These are phyloP conservation scores for Chromobotia macracanthus DNA, from an alignment of 2,797 vertebrate species.

Conservation along the genomic window DNA sequence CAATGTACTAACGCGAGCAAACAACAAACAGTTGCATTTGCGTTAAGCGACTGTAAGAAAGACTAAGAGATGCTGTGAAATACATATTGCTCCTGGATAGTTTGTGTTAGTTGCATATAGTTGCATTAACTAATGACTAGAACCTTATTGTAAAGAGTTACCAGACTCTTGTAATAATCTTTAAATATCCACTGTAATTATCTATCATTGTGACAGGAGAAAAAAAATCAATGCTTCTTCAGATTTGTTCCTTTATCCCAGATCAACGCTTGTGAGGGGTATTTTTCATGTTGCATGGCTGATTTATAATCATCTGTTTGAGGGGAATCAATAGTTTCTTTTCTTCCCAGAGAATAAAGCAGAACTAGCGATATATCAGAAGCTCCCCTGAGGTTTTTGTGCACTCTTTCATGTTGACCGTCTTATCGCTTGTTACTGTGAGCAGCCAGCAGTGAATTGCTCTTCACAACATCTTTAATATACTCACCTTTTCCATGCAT, in stretches of 20 bases:
- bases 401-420: slow-evolving; percentile 6
- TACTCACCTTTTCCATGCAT: background rate
- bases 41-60: too few relatives aligned
- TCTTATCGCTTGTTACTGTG: slow-evolving; percentile 19
- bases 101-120: too few relatives aligned
- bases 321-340: slow-evolving; percentile 17
- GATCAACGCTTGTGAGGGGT: slow-evolving; percentile 11
- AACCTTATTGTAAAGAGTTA: too few relatives aligned
- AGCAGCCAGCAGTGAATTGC: background rate
- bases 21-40: too few relatives aligned
- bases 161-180: background rate
- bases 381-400: slow-evolving; percentile 5
- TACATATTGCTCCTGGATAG: too few relatives aligned
- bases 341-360: slow-evolving; percentile 1
- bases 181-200: background rate
- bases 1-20: too few relatives aligned
- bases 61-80: too few relatives aligned
- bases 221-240: slow-evolving; percentile 13
- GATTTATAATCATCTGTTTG: slow-evolving; percentile 9
- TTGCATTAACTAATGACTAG: too few relatives aligned
- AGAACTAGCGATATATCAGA: background rate
- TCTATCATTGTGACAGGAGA: slow-evolving; percentile 23
- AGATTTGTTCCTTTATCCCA: slow-evolving; percentile 14
- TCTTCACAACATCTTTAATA: slow-evolving; percentile 17
- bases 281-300: slow-evolving; percentile 15